phyloP scores from a whole-genome alignment of 1,140 invertebrate species.

The Pteromalus puparum region DNA sequence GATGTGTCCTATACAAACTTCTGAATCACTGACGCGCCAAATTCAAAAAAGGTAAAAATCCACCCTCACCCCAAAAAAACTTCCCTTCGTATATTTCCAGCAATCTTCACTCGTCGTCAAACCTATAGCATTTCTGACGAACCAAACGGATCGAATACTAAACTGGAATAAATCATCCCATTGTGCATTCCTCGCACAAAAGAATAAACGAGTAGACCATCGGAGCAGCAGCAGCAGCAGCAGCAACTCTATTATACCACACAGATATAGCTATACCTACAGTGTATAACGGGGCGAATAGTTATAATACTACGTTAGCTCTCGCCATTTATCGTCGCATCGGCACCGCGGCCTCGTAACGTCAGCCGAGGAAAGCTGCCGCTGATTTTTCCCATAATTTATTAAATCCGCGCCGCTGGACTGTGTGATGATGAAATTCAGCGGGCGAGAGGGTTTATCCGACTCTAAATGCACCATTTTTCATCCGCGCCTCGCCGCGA shows the following conservation, averaged over 20 bases:
- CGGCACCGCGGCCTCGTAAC: not conserved
- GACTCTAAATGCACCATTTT: not conserved
- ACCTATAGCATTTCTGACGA: not conserved
- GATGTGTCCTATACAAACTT: not conserved
- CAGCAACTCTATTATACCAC: not conserved
- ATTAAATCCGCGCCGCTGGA: not conserved
- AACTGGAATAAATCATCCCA: slow-evolving; percentile 12
- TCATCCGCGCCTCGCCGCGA: not conserved
- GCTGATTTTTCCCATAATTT: slow-evolving; percentile 10
- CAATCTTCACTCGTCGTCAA: too few species aligned
- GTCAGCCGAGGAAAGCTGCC: not conserved
- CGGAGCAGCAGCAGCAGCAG: not conserved
- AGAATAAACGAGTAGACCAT: not conserved
- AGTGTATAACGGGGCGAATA: too few species aligned
- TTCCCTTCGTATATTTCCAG: too few species aligned
- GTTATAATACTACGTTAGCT: not conserved
- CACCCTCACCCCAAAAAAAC: too few species aligned
- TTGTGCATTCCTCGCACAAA: slow-evolving; percentile 11
- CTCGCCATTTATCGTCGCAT: slow-evolving; percentile 11
- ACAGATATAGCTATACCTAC: not conserved
- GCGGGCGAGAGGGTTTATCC: not conserved
- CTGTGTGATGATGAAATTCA: not conserved
- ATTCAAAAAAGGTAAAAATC: not conserved
- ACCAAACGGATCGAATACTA: not conserved
- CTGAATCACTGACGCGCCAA: not conserved